phyloP scores from a whole-genome alignment of 1,140 invertebrate genomes.

The Caenorhabditis brenneri region DNA sequence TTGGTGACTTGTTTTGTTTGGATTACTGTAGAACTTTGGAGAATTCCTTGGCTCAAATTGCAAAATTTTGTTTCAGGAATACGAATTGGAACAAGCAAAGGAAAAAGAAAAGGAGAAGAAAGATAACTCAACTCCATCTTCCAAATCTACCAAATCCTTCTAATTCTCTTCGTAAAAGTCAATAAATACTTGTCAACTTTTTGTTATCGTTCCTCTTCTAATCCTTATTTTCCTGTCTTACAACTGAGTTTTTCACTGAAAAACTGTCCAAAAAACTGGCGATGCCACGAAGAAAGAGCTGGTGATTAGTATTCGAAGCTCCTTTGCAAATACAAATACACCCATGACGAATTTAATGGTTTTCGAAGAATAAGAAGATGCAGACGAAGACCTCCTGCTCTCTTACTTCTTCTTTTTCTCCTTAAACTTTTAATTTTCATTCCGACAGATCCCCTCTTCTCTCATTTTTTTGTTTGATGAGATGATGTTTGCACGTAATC shows the following conservation, averaged over 20 bases:
- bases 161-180: not conserved
- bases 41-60: not conserved
- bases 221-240: not conserved
- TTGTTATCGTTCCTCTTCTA: not conserved
- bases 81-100: not conserved
- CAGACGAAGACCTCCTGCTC: not conserved
- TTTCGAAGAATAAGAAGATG: not conserved
- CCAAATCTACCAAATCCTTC: not conserved
- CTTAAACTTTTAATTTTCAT: slow-evolving; percentile 20
- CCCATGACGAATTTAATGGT: slow-evolving; percentile 20
- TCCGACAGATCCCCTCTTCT: not conserved
- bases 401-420: not conserved
- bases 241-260: not conserved
- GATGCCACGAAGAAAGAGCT: not conserved
- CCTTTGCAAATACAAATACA: not conserved
- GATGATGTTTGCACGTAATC: not conserved
- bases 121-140: not conserved
- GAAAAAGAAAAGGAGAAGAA: not conserved
- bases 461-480: not conserved
- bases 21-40: no score
- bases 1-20: not conserved
- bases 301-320: slow-evolving; percentile 26
- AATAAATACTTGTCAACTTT: not conserved
- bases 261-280: not conserved
- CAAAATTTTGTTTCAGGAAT: not conserved